Conservation (phyloP, 2,113 vertebrate species). For the Pachyramphus minor region DNA sequence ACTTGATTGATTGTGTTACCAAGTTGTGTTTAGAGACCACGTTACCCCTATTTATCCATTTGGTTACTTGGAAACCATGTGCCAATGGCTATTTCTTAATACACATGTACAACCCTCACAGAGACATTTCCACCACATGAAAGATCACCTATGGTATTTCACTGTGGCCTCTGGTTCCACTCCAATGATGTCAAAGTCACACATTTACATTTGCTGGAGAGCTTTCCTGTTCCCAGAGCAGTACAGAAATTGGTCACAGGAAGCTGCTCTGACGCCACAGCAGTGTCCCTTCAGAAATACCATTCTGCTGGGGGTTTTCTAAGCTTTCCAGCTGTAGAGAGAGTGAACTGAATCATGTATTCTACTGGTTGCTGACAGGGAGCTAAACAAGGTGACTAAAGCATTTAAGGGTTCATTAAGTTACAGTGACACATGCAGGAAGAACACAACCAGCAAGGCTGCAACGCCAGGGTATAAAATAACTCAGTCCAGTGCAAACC, state of each 20-base stretch:
- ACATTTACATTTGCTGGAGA: not conserved
- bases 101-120: not conserved
- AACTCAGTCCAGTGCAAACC: not conserved
- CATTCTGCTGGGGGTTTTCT: not conserved
- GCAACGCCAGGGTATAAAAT: not conserved
- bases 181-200: not conserved
- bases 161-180: not conserved
- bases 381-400: not conserved
- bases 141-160: not conserved
- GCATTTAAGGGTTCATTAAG: not conserved
- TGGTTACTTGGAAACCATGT: not conserved
- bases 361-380: not conserved
- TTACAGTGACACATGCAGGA: not conserved
- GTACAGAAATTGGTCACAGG: constrained; percentile 4
- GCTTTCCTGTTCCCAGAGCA: not conserved
- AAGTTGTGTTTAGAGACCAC: not conserved
- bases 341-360: not conserved
- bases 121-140: not conserved
- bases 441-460: not conserved
- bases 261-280: constrained; percentile 2
- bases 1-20: not conserved
- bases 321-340: not conserved
- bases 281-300: not conserved
- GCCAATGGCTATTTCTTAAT: not conserved
- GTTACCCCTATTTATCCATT: not conserved